Percentiles rank a stretch among this genome's conserved stretches.
These are phyloP conservation scores for Drosophila littoralis DNA, from an alignment of 1,140 invertebrate genomes.

Conservation along the genomic window DNA sequence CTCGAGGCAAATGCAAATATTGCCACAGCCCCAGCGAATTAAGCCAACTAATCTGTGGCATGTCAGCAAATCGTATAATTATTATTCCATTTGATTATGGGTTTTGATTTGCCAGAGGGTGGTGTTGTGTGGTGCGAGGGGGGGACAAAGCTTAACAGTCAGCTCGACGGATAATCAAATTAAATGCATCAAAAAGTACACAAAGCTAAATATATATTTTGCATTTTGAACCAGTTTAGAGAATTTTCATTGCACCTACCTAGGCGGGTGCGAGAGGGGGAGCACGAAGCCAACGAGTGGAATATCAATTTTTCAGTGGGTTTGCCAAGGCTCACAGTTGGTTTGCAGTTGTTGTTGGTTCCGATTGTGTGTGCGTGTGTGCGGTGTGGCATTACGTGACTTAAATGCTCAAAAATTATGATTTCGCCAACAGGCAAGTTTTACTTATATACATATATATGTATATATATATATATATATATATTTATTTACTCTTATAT, in stretches of 20 bases:
- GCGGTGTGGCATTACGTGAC: slow-evolving; percentile 45
- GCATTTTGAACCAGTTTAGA: slow-evolving; percentile 35
- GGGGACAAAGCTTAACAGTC: slow-evolving; percentile 19
- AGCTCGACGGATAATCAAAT: slow-evolving; percentile 37
- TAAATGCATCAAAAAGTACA: slow-evolving; percentile 41
- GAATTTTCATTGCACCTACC: slow-evolving; percentile 27
- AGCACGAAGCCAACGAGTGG: slow-evolving; percentile 6
- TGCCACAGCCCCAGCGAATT: slow-evolving; percentile 40
- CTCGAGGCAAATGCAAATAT: slow-evolving; percentile 44
- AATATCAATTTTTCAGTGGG: slow-evolving; percentile 50
- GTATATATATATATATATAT: not conserved
- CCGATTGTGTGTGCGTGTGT: slow-evolving; percentile 39
- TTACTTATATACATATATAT: not conserved
- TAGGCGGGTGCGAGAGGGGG: not conserved
- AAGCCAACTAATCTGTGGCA: slow-evolving; percentile 40
- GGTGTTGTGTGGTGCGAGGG: not conserved
- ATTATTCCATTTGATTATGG: slow-evolving; percentile 46
- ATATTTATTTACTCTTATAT: not conserved
- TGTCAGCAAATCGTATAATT: slow-evolving; percentile 49
- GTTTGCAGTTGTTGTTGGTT: slow-evolving; percentile 22
- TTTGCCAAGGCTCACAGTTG: slow-evolving; percentile 44
- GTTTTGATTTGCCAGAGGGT: slow-evolving; percentile 23
- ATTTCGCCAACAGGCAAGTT: slow-evolving; percentile 43
- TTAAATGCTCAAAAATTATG: slow-evolving; percentile 55
- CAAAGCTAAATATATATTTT: slow-evolving; percentile 16